Percentiles rank a stretch among this genome's conserved stretches.
Conservation (phyloP, 1,140 invertebrate species). For the Muscidifurax raptorellus region DNA sequence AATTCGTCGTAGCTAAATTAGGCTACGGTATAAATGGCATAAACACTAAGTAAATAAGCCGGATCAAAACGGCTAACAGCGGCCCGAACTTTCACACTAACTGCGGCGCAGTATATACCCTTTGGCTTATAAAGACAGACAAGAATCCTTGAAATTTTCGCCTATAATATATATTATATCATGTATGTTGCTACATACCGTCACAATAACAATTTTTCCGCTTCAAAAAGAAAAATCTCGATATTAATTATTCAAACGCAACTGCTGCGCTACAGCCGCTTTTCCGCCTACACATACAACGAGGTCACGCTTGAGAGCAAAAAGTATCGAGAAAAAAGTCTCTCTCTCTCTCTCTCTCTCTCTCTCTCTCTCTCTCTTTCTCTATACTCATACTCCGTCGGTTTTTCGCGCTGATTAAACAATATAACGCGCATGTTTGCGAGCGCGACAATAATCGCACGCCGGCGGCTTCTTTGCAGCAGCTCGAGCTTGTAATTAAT, state of each 20-base stretch:
- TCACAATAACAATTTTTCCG: too few species aligned
- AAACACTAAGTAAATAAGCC: constrained; percentile 25
- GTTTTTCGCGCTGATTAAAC: constrained; percentile 4
- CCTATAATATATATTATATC: too few species aligned
- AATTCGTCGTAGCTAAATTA: background rate
- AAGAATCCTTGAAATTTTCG: too few species aligned
- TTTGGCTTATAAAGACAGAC: background rate
- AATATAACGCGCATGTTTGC: constrained; percentile 3
- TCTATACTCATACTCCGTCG: background rate
- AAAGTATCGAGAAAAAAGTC: constrained; percentile 8
- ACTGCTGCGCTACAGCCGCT: background rate
- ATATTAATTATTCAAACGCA: too few species aligned
- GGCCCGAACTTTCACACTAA: background rate
- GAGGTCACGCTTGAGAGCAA: background rate
- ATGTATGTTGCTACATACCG: too few species aligned
- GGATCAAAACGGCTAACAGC: constrained; percentile 14
- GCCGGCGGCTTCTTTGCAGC: background rate
- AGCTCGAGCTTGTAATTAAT: constrained; percentile 13
- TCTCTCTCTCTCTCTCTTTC: too few species aligned
- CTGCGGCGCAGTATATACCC: background rate
- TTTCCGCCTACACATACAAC: background rate
- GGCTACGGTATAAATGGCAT: background rate
- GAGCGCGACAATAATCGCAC: background rate
- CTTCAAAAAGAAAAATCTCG: too few species aligned
- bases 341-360: background rate